These are phyloP conservation scores for Aculops lycopersici DNA, from an alignment of 1,140 invertebrate genomes.

Conservation along the genomic window DNA sequence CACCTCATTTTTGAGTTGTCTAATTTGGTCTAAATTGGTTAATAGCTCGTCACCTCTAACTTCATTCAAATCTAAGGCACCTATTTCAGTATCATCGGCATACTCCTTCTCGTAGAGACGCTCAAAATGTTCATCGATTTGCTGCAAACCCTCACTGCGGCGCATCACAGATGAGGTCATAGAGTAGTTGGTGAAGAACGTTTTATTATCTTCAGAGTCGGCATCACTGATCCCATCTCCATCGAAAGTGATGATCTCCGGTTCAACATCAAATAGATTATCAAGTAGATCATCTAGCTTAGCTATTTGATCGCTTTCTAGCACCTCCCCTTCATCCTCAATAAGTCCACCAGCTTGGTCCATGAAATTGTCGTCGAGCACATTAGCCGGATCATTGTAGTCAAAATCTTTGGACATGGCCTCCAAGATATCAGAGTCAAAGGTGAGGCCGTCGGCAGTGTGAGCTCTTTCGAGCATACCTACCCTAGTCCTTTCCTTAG, in stretches of 20 bases:
- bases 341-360: conserved; percentile 4
- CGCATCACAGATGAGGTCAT: conserved; percentile 64
- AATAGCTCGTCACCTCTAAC: conserved; percentile 40
- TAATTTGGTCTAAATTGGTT: background rate
- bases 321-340: background rate
- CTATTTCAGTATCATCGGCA: conserved; percentile 48
- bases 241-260: too few species aligned
- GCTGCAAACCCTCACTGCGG: conserved; percentile 36
- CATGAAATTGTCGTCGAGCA: conserved; percentile 29
- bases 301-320: too few species aligned
- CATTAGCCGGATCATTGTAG: conserved; percentile 41
- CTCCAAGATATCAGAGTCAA: conserved; percentile 70
- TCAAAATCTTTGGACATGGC: conserved; percentile 73
- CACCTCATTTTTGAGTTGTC: background rate
- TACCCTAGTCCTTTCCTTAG: conserved; percentile 48
- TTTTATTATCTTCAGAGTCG: conserved; percentile 20
- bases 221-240: too few species aligned
- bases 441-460: conserved; percentile 29
- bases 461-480: conserved; percentile 62
- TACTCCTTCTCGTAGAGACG: conserved; percentile 21
- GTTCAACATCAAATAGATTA: too few species aligned
- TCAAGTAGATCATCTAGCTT: too few species aligned
- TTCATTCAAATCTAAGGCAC: conserved; percentile 44
- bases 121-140: conserved; percentile 70
- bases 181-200: conserved; percentile 66